phyloP scores from a whole-genome alignment of 2,113 vertebrate species.

The Probosciger aterrimus region DNA sequence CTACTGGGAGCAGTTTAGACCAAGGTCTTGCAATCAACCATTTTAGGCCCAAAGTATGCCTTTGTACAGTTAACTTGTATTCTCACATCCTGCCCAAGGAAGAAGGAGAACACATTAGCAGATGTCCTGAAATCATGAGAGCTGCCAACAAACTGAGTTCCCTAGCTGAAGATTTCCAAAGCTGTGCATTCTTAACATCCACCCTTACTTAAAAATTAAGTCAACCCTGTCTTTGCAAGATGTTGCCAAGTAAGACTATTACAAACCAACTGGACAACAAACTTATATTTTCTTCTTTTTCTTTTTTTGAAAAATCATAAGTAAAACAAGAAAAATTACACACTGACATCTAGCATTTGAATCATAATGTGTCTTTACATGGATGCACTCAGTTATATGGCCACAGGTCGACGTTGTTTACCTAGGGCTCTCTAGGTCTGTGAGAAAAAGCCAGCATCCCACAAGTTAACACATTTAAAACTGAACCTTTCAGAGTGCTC shows the following conservation, averaged over 20 bases:
- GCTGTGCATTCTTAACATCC: neutral
- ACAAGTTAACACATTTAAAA: neutral
- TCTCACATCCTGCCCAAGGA: slow-evolving; percentile 20
- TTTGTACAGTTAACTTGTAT: neutral
- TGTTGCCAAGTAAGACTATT: neutral
- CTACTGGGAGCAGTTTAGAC: neutral
- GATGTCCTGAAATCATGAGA: neutral
- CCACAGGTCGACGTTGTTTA: neutral
- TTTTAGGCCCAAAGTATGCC: neutral
- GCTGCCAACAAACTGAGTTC: neutral
- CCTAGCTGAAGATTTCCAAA: neutral
- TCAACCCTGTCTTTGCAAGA: neutral
- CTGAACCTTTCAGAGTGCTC: neutral
- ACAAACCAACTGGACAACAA: neutral
- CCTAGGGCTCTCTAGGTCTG: neutral
- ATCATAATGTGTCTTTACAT: neutral
- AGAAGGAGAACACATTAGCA: neutral
- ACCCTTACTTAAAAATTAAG: neutral
- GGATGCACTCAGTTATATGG: neutral
- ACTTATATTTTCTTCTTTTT: too few relatives aligned
- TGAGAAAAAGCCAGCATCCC: neutral
- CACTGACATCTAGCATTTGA: neutral
- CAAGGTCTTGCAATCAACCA: neutral
- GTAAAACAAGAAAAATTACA: neutral
- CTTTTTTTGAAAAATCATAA: neutral